These are phyloP conservation scores for Drosophila eohydei DNA, from an alignment of 2,888 invertebrate genomes.

Conservation along the genomic window DNA sequence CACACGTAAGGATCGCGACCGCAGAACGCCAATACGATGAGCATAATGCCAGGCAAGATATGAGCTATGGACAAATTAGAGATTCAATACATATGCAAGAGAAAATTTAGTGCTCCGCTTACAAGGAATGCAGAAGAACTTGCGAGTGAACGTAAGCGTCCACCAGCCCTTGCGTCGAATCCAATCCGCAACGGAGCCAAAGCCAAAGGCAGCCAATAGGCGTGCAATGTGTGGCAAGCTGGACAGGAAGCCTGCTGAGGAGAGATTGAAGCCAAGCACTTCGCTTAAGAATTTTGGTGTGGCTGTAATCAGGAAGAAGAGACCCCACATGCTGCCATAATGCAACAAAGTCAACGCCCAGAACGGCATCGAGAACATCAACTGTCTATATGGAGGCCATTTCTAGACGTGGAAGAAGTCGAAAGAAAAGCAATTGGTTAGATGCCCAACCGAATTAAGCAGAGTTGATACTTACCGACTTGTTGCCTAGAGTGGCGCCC, in stretches of 20 bases:
- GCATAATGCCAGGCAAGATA: constrained; percentile 87
- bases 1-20: constrained; percentile 88
- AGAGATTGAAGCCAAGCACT: constrained; percentile 89
- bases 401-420: constrained; percentile 83
- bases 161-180: constrained; percentile 86
- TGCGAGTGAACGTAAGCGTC: constrained; percentile 87
- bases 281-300: constrained; percentile 91
- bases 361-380: constrained; percentile 89
- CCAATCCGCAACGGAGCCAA: constrained; percentile 89
- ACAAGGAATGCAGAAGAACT: constrained; percentile 89
- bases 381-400: constrained; percentile 88
- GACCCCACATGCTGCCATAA: constrained; percentile 91
- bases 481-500: constrained; percentile 86
- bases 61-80: constrained; percentile 84
- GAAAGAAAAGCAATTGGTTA: neutral
- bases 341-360: constrained; percentile 88
- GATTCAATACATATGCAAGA: neutral
- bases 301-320: constrained; percentile 91
- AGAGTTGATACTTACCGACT: constrained; percentile 85
- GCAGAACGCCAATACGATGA: constrained; percentile 86
- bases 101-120: constrained; percentile 60
- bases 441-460: rapidly evolving
- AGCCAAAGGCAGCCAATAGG: constrained; percentile 89
- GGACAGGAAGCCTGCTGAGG: constrained; percentile 89
- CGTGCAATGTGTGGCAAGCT: constrained; percentile 90